These are phyloP conservation scores for Mamestra configurata DNA, from an alignment of 1,140 invertebrate species.

Conservation along the genomic window DNA sequence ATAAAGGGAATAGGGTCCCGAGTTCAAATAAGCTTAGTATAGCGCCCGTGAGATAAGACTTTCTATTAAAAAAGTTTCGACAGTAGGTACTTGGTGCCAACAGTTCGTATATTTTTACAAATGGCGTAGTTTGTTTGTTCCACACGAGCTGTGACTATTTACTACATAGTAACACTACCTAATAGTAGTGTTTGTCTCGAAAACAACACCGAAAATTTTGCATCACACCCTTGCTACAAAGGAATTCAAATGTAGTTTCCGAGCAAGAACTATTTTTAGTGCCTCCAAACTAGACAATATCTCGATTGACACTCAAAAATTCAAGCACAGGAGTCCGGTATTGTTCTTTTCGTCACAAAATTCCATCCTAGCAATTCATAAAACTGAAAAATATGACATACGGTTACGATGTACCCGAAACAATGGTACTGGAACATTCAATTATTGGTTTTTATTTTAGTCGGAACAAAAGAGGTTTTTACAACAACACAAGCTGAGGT, in stretches of 20 bases:
- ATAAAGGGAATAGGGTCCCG: constrained; percentile 56
- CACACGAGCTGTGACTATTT: constrained; percentile 3
- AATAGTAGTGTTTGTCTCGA: too few species aligned
- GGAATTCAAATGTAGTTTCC: background rate
- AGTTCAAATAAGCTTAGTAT: constrained; percentile 71
- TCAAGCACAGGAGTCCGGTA: background rate
- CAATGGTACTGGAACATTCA: constrained; percentile 14
- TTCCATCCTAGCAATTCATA: background rate
- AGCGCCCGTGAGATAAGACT: constrained; percentile 68
- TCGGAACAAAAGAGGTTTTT: constrained; percentile 96
- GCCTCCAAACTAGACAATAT: background rate
- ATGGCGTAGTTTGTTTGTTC: constrained; percentile 39
- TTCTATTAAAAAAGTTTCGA: constrained; percentile 76
- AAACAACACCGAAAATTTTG: background rate
- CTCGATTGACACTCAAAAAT: constrained; percentile 21
- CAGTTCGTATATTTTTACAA: constrained; percentile 34
- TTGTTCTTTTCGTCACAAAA: constrained; percentile 14
- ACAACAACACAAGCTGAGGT: constrained; percentile 95
- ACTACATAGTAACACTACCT: too few species aligned
- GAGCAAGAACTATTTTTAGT: background rate
- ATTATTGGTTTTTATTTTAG: constrained; percentile 82
- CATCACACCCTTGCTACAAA: background rate
- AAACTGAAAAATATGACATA: constrained; percentile 4
- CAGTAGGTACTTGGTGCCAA: background rate
- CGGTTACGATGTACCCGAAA: background rate